Percentiles rank a stretch among this genome's conserved stretches.
Conservation (phyloP, 2,797 vertebrate species). For the Tamandua tetradactyla region DNA sequence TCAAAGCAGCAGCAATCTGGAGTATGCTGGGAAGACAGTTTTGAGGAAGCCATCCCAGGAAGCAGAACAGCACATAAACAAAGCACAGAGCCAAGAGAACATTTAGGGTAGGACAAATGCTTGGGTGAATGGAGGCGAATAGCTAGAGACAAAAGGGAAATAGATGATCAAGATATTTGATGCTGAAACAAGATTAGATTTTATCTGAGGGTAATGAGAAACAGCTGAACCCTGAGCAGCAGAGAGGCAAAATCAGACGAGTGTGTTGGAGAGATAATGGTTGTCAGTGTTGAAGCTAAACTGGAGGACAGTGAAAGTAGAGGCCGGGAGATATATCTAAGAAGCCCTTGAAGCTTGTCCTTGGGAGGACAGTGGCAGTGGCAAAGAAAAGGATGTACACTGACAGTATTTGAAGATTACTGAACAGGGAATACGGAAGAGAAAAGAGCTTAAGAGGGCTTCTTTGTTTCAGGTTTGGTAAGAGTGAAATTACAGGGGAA, state of each 20-base stretch:
- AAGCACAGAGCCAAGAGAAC: not conserved
- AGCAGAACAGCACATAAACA: not conserved
- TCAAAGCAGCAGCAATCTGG: not conserved
- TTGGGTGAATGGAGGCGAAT: not conserved
- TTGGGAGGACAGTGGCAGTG: not conserved
- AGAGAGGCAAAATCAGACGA: not conserved
- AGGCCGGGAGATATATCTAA: not conserved
- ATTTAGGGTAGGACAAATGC: not conserved
- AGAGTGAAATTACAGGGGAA: not conserved
- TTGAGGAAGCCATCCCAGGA: not conserved
- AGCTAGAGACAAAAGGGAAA: not conserved
- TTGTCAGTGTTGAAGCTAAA: not conserved
- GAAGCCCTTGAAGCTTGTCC: not conserved
- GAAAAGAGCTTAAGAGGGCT: not conserved
- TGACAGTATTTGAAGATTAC: not conserved
- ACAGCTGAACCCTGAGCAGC: not conserved
- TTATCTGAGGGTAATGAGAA: not conserved
- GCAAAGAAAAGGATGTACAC: not conserved
- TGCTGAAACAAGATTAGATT: not conserved
- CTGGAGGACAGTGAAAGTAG: not conserved
- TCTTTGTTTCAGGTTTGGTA: not conserved
- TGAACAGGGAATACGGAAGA: not conserved
- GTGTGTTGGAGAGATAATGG: not conserved
- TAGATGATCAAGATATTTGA: not conserved
- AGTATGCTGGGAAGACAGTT: not conserved